phyloP scores from a whole-genome alignment of 2,888 invertebrate genomes.

The Apoda limacodes region DNA sequence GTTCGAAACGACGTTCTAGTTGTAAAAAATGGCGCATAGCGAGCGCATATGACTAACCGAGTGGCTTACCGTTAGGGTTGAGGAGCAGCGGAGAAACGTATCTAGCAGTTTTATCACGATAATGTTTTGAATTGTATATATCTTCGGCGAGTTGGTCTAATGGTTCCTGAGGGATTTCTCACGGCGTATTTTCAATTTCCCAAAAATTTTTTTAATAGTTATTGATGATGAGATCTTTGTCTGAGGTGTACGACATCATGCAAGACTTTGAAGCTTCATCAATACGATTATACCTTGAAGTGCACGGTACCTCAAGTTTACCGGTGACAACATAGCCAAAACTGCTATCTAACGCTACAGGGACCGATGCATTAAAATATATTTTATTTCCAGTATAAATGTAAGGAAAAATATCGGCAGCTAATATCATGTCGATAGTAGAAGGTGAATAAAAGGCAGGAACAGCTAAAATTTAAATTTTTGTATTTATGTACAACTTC shows the following conservation, averaged over 20 bases:
- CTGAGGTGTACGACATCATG: neutral
- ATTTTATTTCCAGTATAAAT: neutral
- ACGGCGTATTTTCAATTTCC: too few species aligned
- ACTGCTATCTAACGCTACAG: neutral
- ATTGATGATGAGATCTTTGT: constrained; percentile 1
- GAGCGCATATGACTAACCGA: constrained; percentile 8
- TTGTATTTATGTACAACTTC: constrained; percentile 1
- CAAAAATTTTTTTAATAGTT: constrained; percentile 10
- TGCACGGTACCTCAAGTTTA: neutral
- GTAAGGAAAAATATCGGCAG: too few species aligned
- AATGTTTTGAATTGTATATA: constrained; percentile 5
- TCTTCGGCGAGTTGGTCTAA: constrained; percentile 8
- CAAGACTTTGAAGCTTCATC: too few species aligned
- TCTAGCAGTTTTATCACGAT: constrained; percentile 7
- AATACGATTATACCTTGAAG: neutral
- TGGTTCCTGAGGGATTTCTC: too few species aligned
- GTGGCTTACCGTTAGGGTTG: too few species aligned
- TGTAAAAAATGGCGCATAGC: too few species aligned
- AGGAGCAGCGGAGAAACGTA: too few species aligned
- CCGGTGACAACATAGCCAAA: constrained; percentile 2
- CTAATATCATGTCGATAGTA: constrained; percentile 1
- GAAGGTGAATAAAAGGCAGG: constrained; percentile 1
- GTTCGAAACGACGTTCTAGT: neutral
- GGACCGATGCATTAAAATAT: neutral
- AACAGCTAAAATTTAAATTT: neutral